A percentile compares a stretch with the other conserved stretches of the same genome.
Conservation (phyloP, 2,113 vertebrate species). For the Anser brachyrhynchus region DNA sequence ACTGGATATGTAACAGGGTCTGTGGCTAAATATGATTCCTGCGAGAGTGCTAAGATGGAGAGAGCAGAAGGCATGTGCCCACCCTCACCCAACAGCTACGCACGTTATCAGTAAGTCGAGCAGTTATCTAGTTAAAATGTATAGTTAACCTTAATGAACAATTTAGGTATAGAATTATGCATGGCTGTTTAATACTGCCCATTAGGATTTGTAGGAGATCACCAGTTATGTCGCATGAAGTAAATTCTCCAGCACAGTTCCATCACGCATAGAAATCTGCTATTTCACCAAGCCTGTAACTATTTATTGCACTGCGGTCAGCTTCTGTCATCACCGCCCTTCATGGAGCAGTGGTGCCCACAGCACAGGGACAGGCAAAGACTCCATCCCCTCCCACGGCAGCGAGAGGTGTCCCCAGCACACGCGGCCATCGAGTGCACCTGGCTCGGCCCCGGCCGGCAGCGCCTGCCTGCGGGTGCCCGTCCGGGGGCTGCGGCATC, state of each 20-base stretch:
- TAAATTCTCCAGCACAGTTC: not conserved
- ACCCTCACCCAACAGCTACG: not conserved
- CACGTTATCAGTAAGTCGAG: not conserved
- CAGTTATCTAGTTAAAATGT: not conserved
- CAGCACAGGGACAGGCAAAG: rapidly evolving
- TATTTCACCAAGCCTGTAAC: no score
- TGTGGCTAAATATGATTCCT: not conserved
- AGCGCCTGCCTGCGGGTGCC: no score
- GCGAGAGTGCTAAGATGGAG: rapidly evolving
- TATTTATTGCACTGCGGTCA: no score
- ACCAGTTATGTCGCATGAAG: rapidly evolving
- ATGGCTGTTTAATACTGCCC: not conserved
- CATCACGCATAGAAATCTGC: not conserved
- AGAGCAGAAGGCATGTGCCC: not conserved
- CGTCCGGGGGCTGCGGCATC: no score
- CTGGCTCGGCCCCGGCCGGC: no score
- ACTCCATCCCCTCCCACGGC: not conserved
- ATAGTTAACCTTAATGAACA: not conserved
- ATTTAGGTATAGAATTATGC: not conserved
- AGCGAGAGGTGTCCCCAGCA: not conserved
- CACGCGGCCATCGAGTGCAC: not conserved
- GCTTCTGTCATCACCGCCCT: no score
- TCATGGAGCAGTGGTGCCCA: not conserved
- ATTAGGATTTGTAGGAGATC: not conserved
- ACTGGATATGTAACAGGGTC: not conserved